Evolutionary conservation across 2,888 invertebrate genomes (phyloP).

Genomic region (Alloplasta piceator): DNA sequence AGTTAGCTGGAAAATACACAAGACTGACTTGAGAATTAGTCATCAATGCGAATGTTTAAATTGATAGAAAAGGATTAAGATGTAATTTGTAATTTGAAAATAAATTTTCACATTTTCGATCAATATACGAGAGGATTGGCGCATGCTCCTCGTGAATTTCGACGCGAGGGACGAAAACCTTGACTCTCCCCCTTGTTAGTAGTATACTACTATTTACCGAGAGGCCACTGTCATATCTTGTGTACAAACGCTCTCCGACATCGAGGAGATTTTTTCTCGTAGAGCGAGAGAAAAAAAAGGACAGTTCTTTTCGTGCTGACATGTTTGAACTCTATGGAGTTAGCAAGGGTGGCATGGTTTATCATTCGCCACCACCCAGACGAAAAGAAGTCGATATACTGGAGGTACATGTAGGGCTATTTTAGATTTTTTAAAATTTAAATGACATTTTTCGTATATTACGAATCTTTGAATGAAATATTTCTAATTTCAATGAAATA

Average conservation of each 20-base stretch:
- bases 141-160: slow-evolving; percentile 45
- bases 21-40: slow-evolving; percentile 16
- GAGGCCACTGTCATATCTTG: slow-evolving; percentile 33
- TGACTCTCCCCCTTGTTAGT: slow-evolving; percentile 26
- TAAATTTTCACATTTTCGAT: slow-evolving; percentile 62
- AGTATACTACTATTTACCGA: slow-evolving; percentile 52
- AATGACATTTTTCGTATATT: not conserved
- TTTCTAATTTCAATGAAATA: not conserved
- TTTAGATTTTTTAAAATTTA: not conserved
- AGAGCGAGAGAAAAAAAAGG: not conserved
- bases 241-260: slow-evolving; percentile 54
- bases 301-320: slow-evolving; percentile 22
- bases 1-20: not conserved
- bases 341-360: slow-evolving; percentile 78
- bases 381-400: slow-evolving; percentile 81
- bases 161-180: not conserved
- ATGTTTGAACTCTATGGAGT: slow-evolving; percentile 81
- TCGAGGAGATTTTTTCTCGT: slow-evolving; percentile 22
- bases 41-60: slow-evolving; percentile 11
- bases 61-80: not conserved
- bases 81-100: slow-evolving; percentile 50
- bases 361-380: slow-evolving; percentile 78
- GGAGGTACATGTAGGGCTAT: slow-evolving; percentile 72
- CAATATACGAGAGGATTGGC: slow-evolving; percentile 67
- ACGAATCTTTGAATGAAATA: slow-evolving; percentile 15